Base-by-base conservation (phyloP, 2,888 invertebrate species). In the Callosobruchus maculatus region DNA sequence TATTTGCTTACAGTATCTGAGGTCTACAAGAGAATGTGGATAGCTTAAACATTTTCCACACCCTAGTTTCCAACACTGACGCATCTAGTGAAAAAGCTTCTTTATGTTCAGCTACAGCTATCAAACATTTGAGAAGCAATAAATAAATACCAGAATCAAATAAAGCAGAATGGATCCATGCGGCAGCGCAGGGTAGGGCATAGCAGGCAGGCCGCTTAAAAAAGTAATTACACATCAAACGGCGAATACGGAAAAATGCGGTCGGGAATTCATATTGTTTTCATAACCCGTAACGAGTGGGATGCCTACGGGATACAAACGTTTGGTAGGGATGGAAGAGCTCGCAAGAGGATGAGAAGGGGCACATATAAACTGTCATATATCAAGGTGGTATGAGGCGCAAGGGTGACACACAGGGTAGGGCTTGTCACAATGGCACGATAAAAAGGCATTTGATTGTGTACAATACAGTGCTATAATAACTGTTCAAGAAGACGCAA, bases 141-240 rank as follows among this genome's bases (percentile, higher is more conserved):
- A 83, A 83, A 84, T 84, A 85, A 84, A 85, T 83, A 83, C 83
- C 83, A 79, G 82, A 84, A 84, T 84, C 83, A 84, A 84, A 85
- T 85, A 84, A 85, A 84, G 84, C 84, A 81, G 80, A 81, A 78
- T 79, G 68, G 68, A 68, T 68, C 68, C 49, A 49, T 49, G 49
- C 49, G 49, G 49, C 49, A 49, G 4, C 9, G 49, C 13, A 49
- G 7, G 49, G 49, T 49, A 13, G 49, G 49, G 49, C 7, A 26
- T 26, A 26, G 49, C 49, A 49, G 68, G 21, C 22, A 68, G 75
- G 72, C 75, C 81, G 81, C 79, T 82, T 81, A 83, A 86, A 86
- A 86, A 85, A 85, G 86, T 86, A 87, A 87, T 87, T 87, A 86
- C 86, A 86, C 86, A 86, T 86, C 86, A 86, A 87, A 87, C 86